Evolutionary conservation across 1,140 invertebrate species (phyloP), one percentile per base, ranked within the genome.

Genomic region (Pseudomyrmex sp.): DNA sequence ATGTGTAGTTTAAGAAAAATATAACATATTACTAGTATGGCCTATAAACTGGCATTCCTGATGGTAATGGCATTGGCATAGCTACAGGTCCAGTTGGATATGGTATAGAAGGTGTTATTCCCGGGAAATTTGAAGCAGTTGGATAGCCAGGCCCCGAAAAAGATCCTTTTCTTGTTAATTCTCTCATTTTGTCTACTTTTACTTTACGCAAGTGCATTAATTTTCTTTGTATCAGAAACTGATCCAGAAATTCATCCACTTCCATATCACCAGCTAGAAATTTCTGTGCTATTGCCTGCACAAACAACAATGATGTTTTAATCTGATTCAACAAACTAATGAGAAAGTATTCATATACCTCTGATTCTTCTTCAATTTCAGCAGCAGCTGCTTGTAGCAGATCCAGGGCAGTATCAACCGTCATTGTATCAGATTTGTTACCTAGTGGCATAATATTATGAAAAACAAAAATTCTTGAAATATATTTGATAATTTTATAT

Each of bases 311-410:
- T 4, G 26, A 69, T 54, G 46, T 75, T n/a, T 58, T 1, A 15
- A 65, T 76, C 54, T 74, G 54, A 18, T 35, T 23, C 12, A 86
- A 85, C 23, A 62, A 74, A 20, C 23, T 23, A 54, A 65, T 26
- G 35, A 35, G 56, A 48, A 68, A 69, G 65, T 75, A 7, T n/a
- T 35, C 26, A 13, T 48, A 50, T 91, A 96, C 96, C 92, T 99
- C 98, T 44, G 97, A 97, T 93, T 97, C 96, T 94, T 98, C 98
- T 94, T 99, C 98, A 65, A 96, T 96, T 95, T 98, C 97, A 70
- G 97, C 97, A 65, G 97, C 96, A 15, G 97, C 96, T 54, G 97
- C 96, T 95, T 98, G 97, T 15, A 98, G 94, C 50, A 98, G 92
- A 0, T 98, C 98, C 79, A 98, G 93, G 12, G 97, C 97, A 44